phyloP scores from a whole-genome alignment of 2,797 vertebrate species.

The Cyprinella venusta region DNA sequence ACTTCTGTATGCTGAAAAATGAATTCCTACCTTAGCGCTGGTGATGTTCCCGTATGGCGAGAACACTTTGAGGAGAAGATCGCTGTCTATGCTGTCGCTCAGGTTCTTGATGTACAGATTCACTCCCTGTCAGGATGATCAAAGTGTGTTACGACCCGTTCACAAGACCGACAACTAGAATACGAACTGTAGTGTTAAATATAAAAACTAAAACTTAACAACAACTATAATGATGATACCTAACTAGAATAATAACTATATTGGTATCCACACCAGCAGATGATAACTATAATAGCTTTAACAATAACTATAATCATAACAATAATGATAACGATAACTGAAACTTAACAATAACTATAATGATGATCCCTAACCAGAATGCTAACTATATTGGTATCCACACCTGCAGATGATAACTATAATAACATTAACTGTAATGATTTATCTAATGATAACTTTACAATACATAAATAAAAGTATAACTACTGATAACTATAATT shows the following conservation, averaged over 20 bases:
- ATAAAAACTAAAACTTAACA: background rate
- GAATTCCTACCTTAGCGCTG: conserved; percentile 75
- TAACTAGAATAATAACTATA: too few species aligned
- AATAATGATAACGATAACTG: background rate
- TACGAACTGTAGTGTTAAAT: background rate
- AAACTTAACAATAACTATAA: background rate
- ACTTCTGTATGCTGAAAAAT: background rate
- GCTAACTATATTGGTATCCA: too few species aligned
- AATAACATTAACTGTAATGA: background rate
- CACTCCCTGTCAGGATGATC: conserved; percentile 81
- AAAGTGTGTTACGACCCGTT: background rate
- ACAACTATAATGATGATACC: background rate
- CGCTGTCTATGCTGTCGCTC: conserved; percentile 91
- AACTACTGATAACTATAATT: background rate
- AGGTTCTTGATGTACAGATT: conserved; percentile 98
- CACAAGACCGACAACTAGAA: background rate
- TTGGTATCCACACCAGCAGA: too few species aligned
- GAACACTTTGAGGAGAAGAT: conserved; percentile 81
- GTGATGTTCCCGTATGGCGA: conserved; percentile 80
- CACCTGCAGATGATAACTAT: too few species aligned
- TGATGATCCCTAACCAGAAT: too few species aligned
- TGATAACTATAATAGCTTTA: background rate
- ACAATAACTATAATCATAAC: background rate
- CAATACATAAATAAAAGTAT: background rate
- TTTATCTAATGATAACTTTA: background rate